Conservation (phyloP, 2,888 invertebrate genomes). For the Aporophyla lueneburgensis region DNA sequence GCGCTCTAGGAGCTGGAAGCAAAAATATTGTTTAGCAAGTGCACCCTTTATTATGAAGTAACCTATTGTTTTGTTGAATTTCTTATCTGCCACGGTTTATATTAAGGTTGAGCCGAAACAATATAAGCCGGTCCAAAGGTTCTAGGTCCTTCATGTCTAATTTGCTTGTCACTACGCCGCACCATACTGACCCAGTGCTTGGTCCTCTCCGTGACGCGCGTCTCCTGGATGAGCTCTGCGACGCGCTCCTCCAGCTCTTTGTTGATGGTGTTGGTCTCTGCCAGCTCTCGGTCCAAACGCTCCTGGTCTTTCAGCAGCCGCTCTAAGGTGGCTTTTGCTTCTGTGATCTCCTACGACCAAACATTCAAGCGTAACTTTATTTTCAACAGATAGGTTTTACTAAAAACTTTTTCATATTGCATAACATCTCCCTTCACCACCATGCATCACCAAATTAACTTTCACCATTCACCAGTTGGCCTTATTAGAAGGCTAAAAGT, state of each 20-base stretch:
- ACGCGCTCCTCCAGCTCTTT: conserved; percentile 83
- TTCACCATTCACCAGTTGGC: neutral
- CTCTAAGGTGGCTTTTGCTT: conserved; percentile 78
- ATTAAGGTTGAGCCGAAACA: too few relatives aligned
- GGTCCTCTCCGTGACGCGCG: conserved; percentile 78
- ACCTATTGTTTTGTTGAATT: neutral
- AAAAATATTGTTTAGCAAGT: neutral
- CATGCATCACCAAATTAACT: neutral
- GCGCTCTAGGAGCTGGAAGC: conserved; percentile 86
- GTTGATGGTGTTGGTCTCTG: conserved; percentile 75
- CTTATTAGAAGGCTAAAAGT: too few relatives aligned
- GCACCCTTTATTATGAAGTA: neutral
- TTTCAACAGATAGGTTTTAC: neutral
- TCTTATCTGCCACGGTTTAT: too few relatives aligned
- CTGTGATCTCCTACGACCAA: conserved; percentile 78
- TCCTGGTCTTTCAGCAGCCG: conserved; percentile 79
- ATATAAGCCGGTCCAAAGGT: too few relatives aligned
- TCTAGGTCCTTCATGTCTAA: too few relatives aligned
- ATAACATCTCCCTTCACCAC: neutral
- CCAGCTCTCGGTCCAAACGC: conserved; percentile 77
- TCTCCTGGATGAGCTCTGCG: conserved; percentile 80
- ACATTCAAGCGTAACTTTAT: neutral
- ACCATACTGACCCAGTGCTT: conserved; percentile 83
- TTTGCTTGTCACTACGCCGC: neutral
- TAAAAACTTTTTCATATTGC: neutral